Evolutionary conservation across 2,888 invertebrate species (phyloP).

Genomic region (Trissoscelio sp.): DNA sequence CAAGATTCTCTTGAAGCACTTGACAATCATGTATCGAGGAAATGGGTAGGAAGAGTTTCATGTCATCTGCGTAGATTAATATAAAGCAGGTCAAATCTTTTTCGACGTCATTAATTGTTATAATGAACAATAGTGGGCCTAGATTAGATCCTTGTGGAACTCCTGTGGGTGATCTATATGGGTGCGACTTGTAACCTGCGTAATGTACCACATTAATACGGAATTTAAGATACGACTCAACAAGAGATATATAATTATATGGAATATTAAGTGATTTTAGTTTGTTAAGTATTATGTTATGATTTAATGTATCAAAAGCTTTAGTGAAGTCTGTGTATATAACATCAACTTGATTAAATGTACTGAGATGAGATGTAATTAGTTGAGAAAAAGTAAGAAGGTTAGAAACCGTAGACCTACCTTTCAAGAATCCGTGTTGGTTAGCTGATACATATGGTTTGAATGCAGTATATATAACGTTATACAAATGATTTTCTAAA

Average conservation of each 20-base stretch:
- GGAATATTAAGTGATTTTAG: neutral
- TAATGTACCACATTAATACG: neutral
- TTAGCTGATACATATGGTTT: neutral
- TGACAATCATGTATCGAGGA: neutral
- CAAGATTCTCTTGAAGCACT: neutral
- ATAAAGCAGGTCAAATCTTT: neutral
- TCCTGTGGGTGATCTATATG: neutral
- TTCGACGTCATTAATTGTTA: slow-evolving; percentile 1
- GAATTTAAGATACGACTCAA: neutral
- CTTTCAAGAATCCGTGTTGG: slow-evolving; percentile 3
- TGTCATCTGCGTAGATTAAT: slow-evolving; percentile 4
- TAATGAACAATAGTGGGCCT: neutral
- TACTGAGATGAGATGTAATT: neutral
- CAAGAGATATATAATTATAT: neutral
- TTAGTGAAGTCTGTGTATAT: neutral
- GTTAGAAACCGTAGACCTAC: neutral
- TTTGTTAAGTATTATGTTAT: neutral
- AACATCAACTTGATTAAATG: neutral
- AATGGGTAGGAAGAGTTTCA: slow-evolving; percentile 7
- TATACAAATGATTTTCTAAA: neutral
- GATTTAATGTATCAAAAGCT: neutral
- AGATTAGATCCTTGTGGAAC: slow-evolving; percentile 9
- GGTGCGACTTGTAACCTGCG: neutral
- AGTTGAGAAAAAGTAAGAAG: neutral
- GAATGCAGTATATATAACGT: neutral